These are phyloP conservation scores for Lycaena phlaeas DNA, from an alignment of 2,888 invertebrate species.

Conservation along the genomic window DNA sequence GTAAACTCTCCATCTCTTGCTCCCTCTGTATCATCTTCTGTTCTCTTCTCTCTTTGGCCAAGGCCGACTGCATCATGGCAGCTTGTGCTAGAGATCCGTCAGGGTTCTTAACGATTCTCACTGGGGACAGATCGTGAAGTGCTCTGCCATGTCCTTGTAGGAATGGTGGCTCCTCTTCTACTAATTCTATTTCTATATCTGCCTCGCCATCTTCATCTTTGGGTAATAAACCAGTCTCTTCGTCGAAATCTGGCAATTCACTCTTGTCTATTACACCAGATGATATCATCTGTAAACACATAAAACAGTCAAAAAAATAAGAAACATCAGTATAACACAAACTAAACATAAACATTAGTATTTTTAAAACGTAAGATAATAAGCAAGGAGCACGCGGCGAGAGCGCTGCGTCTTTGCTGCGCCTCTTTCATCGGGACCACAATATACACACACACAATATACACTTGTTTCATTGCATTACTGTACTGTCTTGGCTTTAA, in stretches of 20 bases:
- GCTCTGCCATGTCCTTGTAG: conserved; percentile 94
- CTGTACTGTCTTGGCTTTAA: no score
- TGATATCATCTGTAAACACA: conserved; percentile 81
- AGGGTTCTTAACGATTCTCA: conserved; percentile 97
- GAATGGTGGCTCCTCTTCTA: conserved; percentile 99
- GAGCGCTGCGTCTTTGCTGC: no score
- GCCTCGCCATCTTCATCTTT: conserved; percentile 96
- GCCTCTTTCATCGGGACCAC: no score
- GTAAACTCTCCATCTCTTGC: conserved; percentile 88
- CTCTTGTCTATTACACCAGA: conserved; percentile 93
- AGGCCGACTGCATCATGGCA: conserved; percentile 99
- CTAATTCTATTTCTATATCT: conserved; percentile 98
- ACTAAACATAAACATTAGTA: no score
- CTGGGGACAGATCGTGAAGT: conserved; percentile 93
- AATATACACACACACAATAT: no score
- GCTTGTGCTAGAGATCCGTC: conserved; percentile 99
- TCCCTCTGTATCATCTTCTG: conserved; percentile 96
- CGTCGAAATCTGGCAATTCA: conserved; percentile 97
- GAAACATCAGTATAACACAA: no score
- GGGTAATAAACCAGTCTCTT: conserved; percentile 93
- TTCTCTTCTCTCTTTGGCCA: conserved; percentile 97
- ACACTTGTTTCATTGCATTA: no score
- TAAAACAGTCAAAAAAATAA: neutral
- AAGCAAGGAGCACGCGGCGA: no score
- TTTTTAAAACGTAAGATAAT: no score